Evolutionary conservation across 2,113 vertebrate species (phyloP).

Genomic region (Bos taurus): DNA sequence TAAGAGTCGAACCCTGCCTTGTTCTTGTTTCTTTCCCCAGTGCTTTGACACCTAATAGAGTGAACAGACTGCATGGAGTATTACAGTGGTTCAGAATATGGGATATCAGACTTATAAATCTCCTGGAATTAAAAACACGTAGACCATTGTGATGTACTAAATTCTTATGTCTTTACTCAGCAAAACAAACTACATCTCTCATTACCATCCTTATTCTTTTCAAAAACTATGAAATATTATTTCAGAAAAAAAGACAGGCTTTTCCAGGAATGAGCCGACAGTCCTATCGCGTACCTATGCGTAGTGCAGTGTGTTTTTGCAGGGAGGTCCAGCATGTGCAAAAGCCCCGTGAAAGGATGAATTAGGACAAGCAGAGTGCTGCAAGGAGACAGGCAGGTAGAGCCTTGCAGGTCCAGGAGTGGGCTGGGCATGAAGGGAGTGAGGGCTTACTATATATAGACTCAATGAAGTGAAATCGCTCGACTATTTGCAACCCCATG

Average conservation of each 20-base stretch:
- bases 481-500: background rate
- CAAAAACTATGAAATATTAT: background rate
- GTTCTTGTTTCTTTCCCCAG: background rate
- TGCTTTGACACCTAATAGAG: background rate
- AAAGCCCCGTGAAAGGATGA: background rate
- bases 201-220: background rate
- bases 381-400: background rate
- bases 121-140: background rate
- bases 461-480: background rate
- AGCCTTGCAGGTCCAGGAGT: background rate
- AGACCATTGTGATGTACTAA: background rate
- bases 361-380: background rate
- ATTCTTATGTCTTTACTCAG: background rate
- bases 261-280: background rate
- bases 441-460: background rate
- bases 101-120: background rate
- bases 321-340: background rate
- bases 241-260: background rate
- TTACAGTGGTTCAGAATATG: background rate
- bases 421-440: background rate
- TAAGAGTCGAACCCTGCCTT: background rate
- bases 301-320: background rate
- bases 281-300: rapidly evolving
- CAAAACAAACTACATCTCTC: background rate
- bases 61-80: background rate